Evolutionary conservation across 2,113 vertebrate species (phyloP).

Genomic region (Atlantisia rogersi): DNA sequence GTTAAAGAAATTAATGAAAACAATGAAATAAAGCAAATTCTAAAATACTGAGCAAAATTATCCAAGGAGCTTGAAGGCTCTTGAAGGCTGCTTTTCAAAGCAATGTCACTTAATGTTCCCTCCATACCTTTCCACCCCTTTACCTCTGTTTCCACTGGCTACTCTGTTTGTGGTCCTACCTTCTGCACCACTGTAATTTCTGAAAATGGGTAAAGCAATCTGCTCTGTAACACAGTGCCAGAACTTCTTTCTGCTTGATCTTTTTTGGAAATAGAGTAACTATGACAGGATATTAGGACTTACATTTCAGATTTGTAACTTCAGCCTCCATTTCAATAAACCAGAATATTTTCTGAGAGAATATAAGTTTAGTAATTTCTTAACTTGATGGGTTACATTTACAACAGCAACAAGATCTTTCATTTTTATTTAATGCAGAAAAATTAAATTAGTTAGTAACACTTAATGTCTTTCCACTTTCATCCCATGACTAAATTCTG

Average conservation of each 20-base stretch:
- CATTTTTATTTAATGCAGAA: conserved; percentile 15
- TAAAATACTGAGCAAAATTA: neutral
- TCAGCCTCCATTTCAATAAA: neutral
- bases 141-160: neutral
- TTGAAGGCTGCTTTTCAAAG: neutral
- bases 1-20: neutral
- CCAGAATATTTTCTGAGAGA: neutral
- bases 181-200: neutral
- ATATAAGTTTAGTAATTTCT: neutral
- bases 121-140: neutral
- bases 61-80: neutral
- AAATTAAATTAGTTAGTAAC: conserved; percentile 24
- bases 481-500: neutral
- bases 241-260: neutral
- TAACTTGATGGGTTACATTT: neutral
- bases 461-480: conserved; percentile 4
- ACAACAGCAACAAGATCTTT: neutral
- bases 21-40: neutral
- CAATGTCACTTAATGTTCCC: neutral
- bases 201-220: neutral
- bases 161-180: neutral
- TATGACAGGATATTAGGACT: neutral
- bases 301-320: neutral
- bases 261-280: neutral
- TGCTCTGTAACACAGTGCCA: neutral